Evolutionary conservation across 2,113 vertebrate species (phyloP).

Genomic region (Leucoraja erinaceus): DNA sequence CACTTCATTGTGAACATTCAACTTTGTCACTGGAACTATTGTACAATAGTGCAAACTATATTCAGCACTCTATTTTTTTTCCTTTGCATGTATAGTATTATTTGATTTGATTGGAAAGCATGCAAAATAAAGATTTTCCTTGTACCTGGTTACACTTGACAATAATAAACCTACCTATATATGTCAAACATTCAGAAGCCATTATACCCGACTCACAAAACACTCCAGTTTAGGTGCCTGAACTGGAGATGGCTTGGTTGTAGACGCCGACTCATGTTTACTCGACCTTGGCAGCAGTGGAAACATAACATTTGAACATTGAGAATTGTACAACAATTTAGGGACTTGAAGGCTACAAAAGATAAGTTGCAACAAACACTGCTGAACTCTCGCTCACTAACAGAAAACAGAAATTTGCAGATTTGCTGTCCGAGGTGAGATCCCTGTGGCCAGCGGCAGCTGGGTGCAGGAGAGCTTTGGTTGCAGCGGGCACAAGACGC

Average conservation of each 20-base stretch:
- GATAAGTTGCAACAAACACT: neutral
- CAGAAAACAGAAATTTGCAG: neutral
- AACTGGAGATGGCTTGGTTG: neutral
- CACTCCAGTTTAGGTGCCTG: neutral
- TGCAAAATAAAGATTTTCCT: too few relatives aligned
- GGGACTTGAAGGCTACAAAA: neutral
- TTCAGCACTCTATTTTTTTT: too few relatives aligned
- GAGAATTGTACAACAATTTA: neutral
- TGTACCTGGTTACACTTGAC: too few relatives aligned
- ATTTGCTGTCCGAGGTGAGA: neutral
- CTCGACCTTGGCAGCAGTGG: neutral
- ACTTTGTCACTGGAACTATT: too few relatives aligned
- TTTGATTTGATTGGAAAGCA: too few relatives aligned
- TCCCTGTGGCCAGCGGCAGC: neutral
- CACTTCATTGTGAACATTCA: too few relatives aligned
- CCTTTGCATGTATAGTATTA: too few relatives aligned
- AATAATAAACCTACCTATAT: too few relatives aligned
- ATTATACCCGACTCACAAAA: neutral
- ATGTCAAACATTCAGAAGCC: neutral
- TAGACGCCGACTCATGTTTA: neutral
- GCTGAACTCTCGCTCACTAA: neutral
- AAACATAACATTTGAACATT: neutral
- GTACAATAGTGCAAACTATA: too few relatives aligned
- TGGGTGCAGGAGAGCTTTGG: neutral
- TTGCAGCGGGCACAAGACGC: neutral